Base-by-base conservation (phyloP, 2,888 invertebrate species). In the Drosophila nigricruria region DNA sequence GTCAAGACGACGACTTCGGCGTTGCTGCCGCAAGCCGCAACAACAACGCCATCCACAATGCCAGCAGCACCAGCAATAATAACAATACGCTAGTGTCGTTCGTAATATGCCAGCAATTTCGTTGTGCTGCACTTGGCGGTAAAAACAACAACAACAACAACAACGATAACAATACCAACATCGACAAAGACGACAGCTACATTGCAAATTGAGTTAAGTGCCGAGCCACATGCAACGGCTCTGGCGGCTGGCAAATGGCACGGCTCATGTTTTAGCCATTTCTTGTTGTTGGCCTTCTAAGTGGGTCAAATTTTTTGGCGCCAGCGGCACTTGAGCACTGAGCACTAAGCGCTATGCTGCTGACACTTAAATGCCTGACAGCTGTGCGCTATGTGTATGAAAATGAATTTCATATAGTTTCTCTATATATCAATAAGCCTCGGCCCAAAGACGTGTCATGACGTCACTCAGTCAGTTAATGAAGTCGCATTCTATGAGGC, bases 141-240 rank as follows among this genome's bases (percentile, higher is more conserved):
- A 66, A 32, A 65, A 54, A 38, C 70, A 70, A 32, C 64, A 64
- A n/a, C 60, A 62, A 45, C 64, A 71, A 53, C 56, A 68, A 53
- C 69, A 54, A 42, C 54, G 58, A 20, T 54, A 58, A 16, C 53
- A 50, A 18, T 49, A 56, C 16, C 42, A 25, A 57, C 49, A 53
- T 34, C 50, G 14, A 38, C 54, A 40, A 40, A 52, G 38, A 38
- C 70, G 65, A 61, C 70, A 66, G 70, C 70, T 82, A 81, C 78
- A 79, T 79, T 81, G 88, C 86, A 90, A 89, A 89, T 89, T 83
- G 88, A 89, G 81, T 89, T 90, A 89, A 86, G 89, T 86, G 88
- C 74, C 82, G 66, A 71, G 76, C 71, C 76, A 81, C 84, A 84
- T 84, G 89, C 84, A 89, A 84, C 69, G 61, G 58, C 42, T 38